Conservation (phyloP, 2,113 vertebrate species). For the Carassius auratus region DNA sequence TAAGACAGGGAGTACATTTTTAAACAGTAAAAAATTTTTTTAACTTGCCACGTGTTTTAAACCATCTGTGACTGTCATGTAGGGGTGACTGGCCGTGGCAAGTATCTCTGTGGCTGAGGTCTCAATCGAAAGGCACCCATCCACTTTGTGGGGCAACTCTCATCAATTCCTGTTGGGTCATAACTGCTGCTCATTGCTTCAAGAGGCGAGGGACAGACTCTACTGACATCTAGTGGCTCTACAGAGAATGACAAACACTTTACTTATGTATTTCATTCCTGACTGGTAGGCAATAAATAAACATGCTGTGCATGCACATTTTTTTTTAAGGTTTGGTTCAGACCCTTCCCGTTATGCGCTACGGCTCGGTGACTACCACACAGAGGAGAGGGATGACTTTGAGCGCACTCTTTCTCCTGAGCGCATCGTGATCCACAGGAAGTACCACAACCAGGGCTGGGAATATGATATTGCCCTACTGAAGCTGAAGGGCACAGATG, state of each 20-base stretch:
- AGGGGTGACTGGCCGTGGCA: conserved; percentile 91
- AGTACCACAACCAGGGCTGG: conserved; percentile 81
- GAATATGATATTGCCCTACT: conserved; percentile 87
- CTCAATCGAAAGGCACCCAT: conserved; percentile 79
- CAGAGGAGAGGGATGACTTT: conserved; percentile 82
- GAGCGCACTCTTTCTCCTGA: conserved; percentile 82
- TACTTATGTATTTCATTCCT: not conserved
- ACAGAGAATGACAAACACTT: not conserved
- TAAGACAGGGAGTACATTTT: no score
- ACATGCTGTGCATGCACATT: not conserved
- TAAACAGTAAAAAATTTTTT: no score
- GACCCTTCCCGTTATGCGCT: conserved; percentile 80
- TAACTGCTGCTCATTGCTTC: conserved; percentile 90
- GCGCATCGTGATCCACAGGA: conserved; percentile 80
- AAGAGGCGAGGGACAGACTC: conserved; percentile 76
- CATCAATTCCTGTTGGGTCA: conserved; percentile 84
- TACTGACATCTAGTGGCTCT: conserved; percentile 53
- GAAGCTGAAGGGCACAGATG: conserved; percentile 78
- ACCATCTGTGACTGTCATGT: conserved; percentile 29
- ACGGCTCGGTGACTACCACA: conserved; percentile 85
- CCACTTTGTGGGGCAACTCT: conserved; percentile 84
- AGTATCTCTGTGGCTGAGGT: conserved; percentile 81
- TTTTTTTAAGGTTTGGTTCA: conserved; percentile 77
- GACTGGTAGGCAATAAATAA: not conserved
- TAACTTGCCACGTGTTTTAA: no score